phyloP scores from a whole-genome alignment of 2,113 vertebrate genomes.

The Daphoenositta chrysoptera region DNA sequence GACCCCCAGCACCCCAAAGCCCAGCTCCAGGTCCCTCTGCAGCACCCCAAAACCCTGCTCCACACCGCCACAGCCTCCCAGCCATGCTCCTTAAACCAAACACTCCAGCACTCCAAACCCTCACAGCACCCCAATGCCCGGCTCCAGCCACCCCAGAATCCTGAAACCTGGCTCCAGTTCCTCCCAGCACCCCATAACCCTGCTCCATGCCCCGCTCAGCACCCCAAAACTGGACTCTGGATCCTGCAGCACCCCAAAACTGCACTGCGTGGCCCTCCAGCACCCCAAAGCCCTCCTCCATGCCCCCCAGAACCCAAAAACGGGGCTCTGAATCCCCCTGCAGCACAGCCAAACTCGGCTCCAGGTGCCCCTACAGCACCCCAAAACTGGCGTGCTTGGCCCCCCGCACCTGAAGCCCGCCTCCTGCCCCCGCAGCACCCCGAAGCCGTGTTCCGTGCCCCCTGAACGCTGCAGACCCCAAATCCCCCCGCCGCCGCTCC shows the following conservation, averaged over 20 bases:
- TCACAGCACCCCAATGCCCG: background rate
- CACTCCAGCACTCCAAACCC: background rate
- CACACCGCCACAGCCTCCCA: background rate
- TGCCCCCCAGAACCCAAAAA: no score
- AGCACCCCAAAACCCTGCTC: background rate
- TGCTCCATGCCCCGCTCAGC: no score
- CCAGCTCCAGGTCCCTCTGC: background rate
- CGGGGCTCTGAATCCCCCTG: no score
- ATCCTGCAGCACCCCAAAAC: background rate
- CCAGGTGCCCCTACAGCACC: background rate
- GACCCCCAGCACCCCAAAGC: background rate
- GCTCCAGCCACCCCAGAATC: background rate
- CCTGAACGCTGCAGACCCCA: background rate
- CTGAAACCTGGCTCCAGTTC: background rate
- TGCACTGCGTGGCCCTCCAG: background rate
- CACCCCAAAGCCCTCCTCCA: background rate
- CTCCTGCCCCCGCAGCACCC: no score
- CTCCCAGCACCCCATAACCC: background rate
- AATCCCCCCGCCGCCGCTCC: background rate
- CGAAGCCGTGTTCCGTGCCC: rapidly evolving
- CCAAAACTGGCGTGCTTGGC: no score
- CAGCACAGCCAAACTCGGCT: background rate
- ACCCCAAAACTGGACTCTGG: background rate
- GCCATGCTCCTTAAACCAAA: background rate
- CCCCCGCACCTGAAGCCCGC: rapidly evolving